phyloP scores from a whole-genome alignment of 2,113 vertebrate species.

The Myotis davidii region DNA sequence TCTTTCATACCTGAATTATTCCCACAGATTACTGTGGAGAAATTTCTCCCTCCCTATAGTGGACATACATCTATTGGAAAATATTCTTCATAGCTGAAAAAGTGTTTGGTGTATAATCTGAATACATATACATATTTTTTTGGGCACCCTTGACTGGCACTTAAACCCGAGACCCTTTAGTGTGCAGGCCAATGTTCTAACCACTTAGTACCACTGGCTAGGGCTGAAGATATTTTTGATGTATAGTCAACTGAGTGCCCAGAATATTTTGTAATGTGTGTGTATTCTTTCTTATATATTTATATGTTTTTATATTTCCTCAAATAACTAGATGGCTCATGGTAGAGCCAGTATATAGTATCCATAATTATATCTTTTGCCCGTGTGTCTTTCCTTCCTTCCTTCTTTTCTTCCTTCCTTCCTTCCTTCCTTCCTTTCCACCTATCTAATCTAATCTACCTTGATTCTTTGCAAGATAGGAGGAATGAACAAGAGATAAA shows the following conservation, averaged over 20 bases:
- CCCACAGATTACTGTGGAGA: not conserved
- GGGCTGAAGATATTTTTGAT: not conserved
- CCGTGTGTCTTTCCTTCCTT: too few species aligned
- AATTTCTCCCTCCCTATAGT: not conserved
- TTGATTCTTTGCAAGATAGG: slow-evolving; percentile 48
- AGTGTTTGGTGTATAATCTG: not conserved
- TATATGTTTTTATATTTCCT: not conserved
- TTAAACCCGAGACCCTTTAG: too few species aligned
- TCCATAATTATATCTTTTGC: not conserved
- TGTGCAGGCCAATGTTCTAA: too few species aligned
- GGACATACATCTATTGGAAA: slow-evolving; percentile 1
- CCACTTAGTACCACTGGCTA: too few species aligned
- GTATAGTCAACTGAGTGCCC: not conserved
- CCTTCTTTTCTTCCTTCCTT: too few species aligned
- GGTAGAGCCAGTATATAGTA: not conserved
- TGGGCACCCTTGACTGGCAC: too few species aligned
- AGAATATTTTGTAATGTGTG: not conserved
- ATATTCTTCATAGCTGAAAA: slow-evolving; percentile 13
- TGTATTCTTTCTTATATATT: not conserved
- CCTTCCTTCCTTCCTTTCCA: not conserved
- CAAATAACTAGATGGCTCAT: not conserved
- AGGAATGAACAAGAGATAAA: not conserved
- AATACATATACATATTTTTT: too few species aligned
- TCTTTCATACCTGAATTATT: slow-evolving; percentile 61
- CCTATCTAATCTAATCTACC: not conserved